phyloP scores from a whole-genome alignment of 2,888 invertebrate species.

The Ernsta delagoae region DNA sequence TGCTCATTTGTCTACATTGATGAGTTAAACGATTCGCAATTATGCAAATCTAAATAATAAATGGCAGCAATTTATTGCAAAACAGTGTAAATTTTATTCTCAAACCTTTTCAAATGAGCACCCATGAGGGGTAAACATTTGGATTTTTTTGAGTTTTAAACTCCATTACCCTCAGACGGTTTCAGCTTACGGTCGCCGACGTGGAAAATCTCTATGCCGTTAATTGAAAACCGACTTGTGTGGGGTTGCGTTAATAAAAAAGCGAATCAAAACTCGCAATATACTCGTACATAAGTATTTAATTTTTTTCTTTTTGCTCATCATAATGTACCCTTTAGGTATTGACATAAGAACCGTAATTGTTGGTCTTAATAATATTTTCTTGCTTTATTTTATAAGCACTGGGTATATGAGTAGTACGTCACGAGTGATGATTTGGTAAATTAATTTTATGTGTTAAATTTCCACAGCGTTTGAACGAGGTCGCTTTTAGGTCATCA shows the following conservation, averaged over 20 bases:
- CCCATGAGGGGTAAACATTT: slow-evolving; percentile 19
- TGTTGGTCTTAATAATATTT: neutral
- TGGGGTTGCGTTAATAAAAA: slow-evolving; percentile 28
- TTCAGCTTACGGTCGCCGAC: slow-evolving; percentile 55
- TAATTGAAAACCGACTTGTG: slow-evolving; percentile 61
- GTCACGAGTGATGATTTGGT: slow-evolving; percentile 10
- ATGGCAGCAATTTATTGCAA: no score
- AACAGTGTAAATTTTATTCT: no score
- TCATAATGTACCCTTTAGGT: neutral
- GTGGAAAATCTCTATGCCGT: slow-evolving; percentile 68
- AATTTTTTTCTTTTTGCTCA: neutral
- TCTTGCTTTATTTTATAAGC: neutral
- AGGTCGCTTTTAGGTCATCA: slow-evolving; percentile 40
- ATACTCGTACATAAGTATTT: neutral
- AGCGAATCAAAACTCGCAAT: slow-evolving; percentile 18
- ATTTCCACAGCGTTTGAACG: slow-evolving; percentile 38
- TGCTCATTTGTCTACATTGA: no score
- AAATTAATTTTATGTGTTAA: slow-evolving; percentile 20
- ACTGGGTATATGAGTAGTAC: neutral
- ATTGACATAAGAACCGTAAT: no score
- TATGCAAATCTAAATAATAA: no score
- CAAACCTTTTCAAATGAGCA: slow-evolving; percentile 18
- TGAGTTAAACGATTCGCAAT: no score
- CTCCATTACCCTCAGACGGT: slow-evolving; percentile 54
- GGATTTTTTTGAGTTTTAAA: slow-evolving; percentile 48